Evolutionary conservation across 2,113 vertebrate genomes (phyloP).

Genomic region (Drymodes brunneopygia): DNA sequence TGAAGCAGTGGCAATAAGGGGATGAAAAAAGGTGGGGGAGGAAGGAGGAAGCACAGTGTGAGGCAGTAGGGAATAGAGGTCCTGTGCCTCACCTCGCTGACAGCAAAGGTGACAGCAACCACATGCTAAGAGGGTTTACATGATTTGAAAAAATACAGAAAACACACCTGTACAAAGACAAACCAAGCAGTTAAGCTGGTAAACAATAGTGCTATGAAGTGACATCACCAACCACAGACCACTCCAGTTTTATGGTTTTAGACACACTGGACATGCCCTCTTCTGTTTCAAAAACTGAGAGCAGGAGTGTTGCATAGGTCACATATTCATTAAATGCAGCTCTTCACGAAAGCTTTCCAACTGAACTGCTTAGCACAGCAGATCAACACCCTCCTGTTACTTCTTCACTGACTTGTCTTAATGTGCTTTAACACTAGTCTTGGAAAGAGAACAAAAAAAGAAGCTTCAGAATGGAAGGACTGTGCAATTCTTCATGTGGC

Average conservation of each 20-base stretch:
- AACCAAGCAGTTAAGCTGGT: neutral
- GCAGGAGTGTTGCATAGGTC: neutral
- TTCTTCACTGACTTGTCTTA: neutral
- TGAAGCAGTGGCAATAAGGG: neutral
- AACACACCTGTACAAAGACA: neutral
- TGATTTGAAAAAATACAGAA: neutral
- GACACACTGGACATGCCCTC: neutral
- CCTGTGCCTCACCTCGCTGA: neutral
- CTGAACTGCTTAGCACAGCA: neutral
- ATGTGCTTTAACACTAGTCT: neutral
- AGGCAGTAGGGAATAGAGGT: neutral
- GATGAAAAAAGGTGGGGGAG: neutral
- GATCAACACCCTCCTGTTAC: neutral
- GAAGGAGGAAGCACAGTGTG: neutral
- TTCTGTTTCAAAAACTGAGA: neutral
- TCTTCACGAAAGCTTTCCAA: neutral
- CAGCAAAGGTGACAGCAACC: neutral
- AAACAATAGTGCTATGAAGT: neutral
- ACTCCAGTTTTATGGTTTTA: neutral
- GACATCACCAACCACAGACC: neutral
- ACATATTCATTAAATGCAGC: neutral
- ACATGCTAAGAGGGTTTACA: neutral
- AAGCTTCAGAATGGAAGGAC: neutral
- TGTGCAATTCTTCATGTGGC: neutral
- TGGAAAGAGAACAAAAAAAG: neutral